Evolutionary conservation across 1,140 invertebrate species (phyloP).

Genomic region (Eupristina koningsbergeri): DNA sequence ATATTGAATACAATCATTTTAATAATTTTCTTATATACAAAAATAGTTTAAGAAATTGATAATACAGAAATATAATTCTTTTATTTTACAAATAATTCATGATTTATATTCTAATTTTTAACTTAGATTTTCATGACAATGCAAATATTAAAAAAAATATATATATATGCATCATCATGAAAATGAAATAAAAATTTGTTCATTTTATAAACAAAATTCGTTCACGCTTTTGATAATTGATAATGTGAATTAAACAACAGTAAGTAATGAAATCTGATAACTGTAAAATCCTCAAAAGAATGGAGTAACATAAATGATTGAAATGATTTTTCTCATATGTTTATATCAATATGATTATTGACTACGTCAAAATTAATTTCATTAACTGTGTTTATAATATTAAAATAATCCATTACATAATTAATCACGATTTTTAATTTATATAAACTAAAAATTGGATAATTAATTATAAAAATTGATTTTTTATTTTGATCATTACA

Average conservation of each 20-base stretch:
- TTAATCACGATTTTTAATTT: conserved; percentile 4
- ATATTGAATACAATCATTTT: conserved; percentile 23
- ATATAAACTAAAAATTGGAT: background rate
- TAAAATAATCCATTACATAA: conserved; percentile 31
- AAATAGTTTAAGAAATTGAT: background rate
- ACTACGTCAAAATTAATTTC: background rate
- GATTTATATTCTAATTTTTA: background rate
- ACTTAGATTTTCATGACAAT: no score
- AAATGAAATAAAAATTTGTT: no score
- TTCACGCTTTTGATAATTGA: background rate
- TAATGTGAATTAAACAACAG: background rate
- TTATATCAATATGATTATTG: conserved; percentile 25
- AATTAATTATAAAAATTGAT: background rate
- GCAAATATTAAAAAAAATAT: no score
- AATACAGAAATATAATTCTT: background rate
- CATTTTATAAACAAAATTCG: background rate
- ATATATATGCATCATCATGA: no score
- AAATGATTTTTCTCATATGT: conserved; percentile 3
- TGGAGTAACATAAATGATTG: conserved; percentile 17
- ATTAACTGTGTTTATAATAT: conserved; percentile 11
- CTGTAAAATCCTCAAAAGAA: background rate
- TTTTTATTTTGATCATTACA: background rate
- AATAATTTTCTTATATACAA: background rate
- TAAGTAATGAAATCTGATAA: background rate
- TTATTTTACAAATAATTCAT: background rate